These are phyloP conservation scores for Isoperla grammatica DNA, from an alignment of 2,888 invertebrate species.

Conservation along the genomic window DNA sequence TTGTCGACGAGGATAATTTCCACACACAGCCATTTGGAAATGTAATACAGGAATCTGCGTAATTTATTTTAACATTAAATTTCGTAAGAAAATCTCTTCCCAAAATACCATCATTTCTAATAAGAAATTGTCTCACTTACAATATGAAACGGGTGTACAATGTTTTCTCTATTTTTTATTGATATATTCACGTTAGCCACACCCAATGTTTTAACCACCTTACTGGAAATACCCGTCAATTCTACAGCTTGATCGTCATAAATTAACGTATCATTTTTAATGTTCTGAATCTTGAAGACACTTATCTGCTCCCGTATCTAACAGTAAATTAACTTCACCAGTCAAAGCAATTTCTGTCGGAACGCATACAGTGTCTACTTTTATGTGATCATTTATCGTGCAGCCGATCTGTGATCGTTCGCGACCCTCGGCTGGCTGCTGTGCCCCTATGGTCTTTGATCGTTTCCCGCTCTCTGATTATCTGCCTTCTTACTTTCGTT, in stretches of 20 bases:
- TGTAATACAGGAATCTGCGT: not conserved
- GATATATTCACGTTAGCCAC: slow-evolving; percentile 15
- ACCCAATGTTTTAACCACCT: slow-evolving; percentile 20
- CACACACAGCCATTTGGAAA: not conserved
- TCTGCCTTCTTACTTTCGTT: no score
- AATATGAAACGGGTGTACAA: slow-evolving; percentile 23
- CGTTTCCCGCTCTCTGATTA: not conserved
- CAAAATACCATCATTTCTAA: no score
- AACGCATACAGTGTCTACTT: not conserved
- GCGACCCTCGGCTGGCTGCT: not conserved
- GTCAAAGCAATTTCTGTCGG: no score
- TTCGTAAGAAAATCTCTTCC: slow-evolving; percentile 17
- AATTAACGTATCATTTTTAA: slow-evolving; percentile 18
- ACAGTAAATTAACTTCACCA: slow-evolving; percentile 20
- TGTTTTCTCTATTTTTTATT: slow-evolving; percentile 7
- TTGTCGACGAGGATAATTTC: not conserved
- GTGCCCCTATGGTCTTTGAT: not conserved
- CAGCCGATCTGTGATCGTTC: not conserved
- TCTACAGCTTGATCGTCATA: not conserved
- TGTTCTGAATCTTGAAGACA: slow-evolving; percentile 20
- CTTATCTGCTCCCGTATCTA: slow-evolving; percentile 27
- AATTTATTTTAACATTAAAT: not conserved
- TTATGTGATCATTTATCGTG: not conserved
- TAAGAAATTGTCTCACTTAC: slow-evolving; percentile 21
- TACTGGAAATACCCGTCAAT: not conserved